Conservation (phyloP, 2,888 invertebrate genomes). For the Campopleginae sp. region DNA sequence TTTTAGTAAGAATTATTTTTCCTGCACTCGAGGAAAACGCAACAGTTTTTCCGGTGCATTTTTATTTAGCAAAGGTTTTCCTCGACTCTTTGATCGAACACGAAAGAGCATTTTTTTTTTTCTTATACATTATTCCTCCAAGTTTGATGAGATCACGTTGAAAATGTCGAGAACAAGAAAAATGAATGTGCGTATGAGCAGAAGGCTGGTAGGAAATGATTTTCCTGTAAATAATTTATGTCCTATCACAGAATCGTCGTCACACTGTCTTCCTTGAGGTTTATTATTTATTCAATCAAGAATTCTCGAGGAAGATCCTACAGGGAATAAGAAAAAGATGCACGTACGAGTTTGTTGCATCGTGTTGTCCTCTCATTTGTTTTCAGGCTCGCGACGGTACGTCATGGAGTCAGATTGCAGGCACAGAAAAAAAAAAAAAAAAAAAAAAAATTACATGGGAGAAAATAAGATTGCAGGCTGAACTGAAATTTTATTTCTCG, state of each 20-base stretch:
- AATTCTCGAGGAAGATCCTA: constrained; percentile 52
- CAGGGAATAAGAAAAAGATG: constrained; percentile 59
- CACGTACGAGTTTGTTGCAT: constrained; percentile 31
- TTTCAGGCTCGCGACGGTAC: constrained; percentile 3
- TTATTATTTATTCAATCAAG: constrained; percentile 67
- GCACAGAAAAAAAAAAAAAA: not conserved
- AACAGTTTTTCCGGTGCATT: too few species aligned
- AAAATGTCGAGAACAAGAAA: not conserved
- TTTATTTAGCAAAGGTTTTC: not conserved
- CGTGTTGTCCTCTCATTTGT: constrained; percentile 12
- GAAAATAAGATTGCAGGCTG: constrained; percentile 35
- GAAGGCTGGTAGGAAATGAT: constrained; percentile 33
- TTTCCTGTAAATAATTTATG: constrained; percentile 60
- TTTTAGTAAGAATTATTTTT: not conserved
- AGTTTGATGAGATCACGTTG: constrained; percentile 20
- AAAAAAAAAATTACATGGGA: constrained; percentile 15
- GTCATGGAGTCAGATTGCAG: constrained; percentile 24
- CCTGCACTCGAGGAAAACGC: too few species aligned
- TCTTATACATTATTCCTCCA: not conserved
- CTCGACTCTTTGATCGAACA: not conserved
- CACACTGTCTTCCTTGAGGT: constrained; percentile 5
- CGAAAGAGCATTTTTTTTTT: not conserved
- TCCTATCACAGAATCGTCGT: constrained; percentile 22
- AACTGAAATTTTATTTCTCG: constrained; percentile 60
- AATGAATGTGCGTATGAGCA: constrained; percentile 1